phyloP scores from a whole-genome alignment of 2,113 vertebrate species.

The Rhagologus leucostigma region DNA sequence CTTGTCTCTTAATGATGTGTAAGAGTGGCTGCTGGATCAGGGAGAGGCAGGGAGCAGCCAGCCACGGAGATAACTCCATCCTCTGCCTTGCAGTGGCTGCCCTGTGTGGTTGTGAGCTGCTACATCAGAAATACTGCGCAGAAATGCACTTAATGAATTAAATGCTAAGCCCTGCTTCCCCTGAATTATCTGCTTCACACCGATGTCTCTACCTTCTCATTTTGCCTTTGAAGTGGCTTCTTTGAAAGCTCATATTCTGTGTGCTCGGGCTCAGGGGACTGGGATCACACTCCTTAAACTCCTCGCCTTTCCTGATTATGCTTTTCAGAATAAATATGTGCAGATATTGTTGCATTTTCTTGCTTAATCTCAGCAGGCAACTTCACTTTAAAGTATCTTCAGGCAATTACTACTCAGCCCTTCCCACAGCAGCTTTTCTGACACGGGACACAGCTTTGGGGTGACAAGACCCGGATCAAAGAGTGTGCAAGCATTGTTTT shows the following conservation, averaged over 20 bases:
- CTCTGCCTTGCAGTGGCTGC: background rate
- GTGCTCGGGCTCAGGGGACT: background rate
- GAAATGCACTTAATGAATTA: background rate
- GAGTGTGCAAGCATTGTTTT: background rate
- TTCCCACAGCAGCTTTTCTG: background rate
- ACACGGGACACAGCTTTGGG: background rate
- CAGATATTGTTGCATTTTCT: constrained; percentile 43
- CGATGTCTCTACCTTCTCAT: background rate
- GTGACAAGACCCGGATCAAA: constrained; percentile 8
- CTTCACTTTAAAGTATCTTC: constrained; percentile 46
- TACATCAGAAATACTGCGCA: background rate
- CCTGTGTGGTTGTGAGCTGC: background rate
- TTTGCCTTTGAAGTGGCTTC: constrained; percentile 11
- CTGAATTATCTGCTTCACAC: background rate
- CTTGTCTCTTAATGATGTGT: constrained; percentile 44
- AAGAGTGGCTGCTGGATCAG: constrained; percentile 19
- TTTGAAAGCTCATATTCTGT: background rate
- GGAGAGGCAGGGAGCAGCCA: background rate
- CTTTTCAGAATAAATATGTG: constrained; percentile 52
- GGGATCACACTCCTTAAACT: background rate
- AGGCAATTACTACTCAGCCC: constrained; percentile 50
- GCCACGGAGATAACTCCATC: background rate
- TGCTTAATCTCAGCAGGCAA: constrained; percentile 48
- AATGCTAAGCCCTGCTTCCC: background rate
- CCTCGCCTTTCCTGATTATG: background rate